Evolutionary conservation across 2,797 vertebrate genomes (phyloP).

Genomic region (Paguma larvata): DNA sequence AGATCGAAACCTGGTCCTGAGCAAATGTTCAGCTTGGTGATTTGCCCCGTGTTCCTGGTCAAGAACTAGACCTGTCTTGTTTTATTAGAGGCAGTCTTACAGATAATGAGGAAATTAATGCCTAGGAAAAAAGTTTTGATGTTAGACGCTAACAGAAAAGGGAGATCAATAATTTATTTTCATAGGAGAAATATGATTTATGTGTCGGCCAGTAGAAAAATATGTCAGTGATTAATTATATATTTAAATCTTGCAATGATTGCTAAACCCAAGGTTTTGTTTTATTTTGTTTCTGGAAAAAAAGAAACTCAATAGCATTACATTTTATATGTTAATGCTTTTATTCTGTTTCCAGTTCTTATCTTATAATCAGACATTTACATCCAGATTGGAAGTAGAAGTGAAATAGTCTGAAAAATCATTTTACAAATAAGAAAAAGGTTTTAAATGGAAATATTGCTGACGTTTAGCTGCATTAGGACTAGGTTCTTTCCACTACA

Average conservation of each 20-base stretch:
- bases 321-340: background rate
- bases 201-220: background rate
- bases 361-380: background rate
- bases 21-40: background rate
- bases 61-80: background rate
- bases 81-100: background rate
- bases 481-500: background rate
- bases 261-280: background rate
- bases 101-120: background rate
- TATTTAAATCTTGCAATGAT: slow-evolving; percentile 23
- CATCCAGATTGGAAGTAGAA: background rate
- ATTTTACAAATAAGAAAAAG: background rate
- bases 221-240: background rate
- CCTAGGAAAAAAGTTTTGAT: background rate
- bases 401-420: background rate
- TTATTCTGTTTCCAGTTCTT: background rate
- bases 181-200: background rate
- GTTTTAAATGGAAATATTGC: background rate
- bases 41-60: background rate
- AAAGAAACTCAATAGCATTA: background rate
- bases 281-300: background rate
- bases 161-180: background rate
- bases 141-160: background rate
- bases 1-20: background rate
- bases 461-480: background rate